Evolutionary conservation across 2,113 vertebrate species (phyloP).

Genomic region (Cynoglossus semilaevis): DNA sequence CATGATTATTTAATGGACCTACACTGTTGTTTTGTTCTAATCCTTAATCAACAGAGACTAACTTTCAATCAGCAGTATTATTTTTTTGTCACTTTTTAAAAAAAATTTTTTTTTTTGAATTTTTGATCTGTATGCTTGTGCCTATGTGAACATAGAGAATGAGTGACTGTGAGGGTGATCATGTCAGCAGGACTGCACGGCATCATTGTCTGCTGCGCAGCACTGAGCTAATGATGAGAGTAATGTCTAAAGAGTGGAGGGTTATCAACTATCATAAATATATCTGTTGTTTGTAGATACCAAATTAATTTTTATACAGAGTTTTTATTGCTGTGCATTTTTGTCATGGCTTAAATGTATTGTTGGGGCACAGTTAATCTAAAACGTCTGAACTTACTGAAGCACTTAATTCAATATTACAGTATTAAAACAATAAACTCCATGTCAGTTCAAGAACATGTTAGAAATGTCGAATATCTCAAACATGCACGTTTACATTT

Average conservation of each 20-base stretch:
- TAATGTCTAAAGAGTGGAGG: neutral
- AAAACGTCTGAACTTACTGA: conserved; percentile 10
- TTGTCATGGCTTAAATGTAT: neutral
- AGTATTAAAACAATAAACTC: too few species aligned
- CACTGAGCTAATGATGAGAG: neutral
- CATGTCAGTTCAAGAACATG: neutral
- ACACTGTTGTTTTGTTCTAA: conserved; percentile 21
- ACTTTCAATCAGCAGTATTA: conserved; percentile 11
- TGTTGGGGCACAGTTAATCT: conserved; percentile 12
- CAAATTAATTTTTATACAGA: neutral
- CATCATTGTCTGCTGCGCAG: neutral
- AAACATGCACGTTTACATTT: conserved; percentile 26
- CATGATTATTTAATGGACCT: conserved; percentile 31
- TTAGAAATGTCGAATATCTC: conserved; percentile 15
- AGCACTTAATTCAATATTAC: conserved; percentile 3
- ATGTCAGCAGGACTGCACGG: conserved; percentile 36
- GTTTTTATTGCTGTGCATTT: conserved; percentile 6
- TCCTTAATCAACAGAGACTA: conserved; percentile 1
- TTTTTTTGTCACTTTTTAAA: conserved; percentile 8
- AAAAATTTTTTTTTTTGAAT: neutral
- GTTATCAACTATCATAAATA: conserved; percentile 18
- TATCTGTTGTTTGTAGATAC: conserved; percentile 3
- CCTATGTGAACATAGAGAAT: neutral
- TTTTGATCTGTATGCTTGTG: neutral
- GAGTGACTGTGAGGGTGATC: conserved; percentile 31